Evolutionary conservation across 2,797 vertebrate genomes (phyloP).

Genomic region (Oophaga sylvatica): DNA sequence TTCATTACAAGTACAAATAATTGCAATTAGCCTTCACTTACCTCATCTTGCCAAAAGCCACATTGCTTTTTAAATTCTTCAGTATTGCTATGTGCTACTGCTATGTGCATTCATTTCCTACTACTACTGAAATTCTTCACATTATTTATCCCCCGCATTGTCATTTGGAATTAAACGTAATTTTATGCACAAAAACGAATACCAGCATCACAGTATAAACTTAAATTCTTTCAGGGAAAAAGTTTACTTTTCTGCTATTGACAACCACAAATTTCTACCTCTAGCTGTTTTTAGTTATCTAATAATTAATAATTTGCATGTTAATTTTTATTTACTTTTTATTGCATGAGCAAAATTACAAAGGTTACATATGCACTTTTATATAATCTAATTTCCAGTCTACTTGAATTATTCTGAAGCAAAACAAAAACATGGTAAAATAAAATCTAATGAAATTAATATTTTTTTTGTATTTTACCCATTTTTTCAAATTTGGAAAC

Average conservation of each 20-base stretch:
- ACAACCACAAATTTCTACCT: neutral
- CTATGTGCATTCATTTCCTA: neutral
- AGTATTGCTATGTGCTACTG: neutral
- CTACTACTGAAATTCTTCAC: neutral
- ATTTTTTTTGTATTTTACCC: too few relatives aligned
- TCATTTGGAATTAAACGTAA: neutral
- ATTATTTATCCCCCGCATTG: neutral
- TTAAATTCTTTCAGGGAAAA: neutral
- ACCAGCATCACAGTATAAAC: neutral
- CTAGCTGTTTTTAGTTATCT: neutral
- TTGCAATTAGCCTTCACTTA: slow-evolving; percentile 20
- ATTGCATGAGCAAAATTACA: too few relatives aligned
- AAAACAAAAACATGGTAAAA: too few relatives aligned
- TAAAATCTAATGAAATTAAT: too few relatives aligned
- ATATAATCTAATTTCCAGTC: too few relatives aligned
- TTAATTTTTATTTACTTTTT: too few relatives aligned
- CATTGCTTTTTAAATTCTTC: neutral
- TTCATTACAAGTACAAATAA: slow-evolving; percentile 25
- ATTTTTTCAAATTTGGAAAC: too few relatives aligned
- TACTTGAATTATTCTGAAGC: too few relatives aligned
- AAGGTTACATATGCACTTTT: too few relatives aligned
- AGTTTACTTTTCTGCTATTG: neutral
- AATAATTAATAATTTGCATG: too few relatives aligned
- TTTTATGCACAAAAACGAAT: neutral
- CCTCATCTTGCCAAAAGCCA: neutral